Evolutionary conservation across 2,113 vertebrate species (phyloP).

Genomic region (Anser cygnoides): DNA sequence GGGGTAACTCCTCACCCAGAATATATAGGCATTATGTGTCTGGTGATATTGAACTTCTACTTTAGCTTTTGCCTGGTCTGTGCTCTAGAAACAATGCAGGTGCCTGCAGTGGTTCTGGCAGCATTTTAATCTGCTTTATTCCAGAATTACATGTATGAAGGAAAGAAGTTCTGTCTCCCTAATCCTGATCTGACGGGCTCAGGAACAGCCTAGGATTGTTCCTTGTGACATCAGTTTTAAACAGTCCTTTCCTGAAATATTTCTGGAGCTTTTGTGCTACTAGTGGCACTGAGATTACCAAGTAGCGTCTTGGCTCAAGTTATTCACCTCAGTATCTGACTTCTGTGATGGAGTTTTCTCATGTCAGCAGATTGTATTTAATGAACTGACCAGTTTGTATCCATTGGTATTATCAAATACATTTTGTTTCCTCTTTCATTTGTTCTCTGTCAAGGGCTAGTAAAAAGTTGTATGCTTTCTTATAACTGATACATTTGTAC

Average conservation of each 20-base stretch:
- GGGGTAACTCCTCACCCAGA: fast-evolving
- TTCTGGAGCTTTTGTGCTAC: not conserved
- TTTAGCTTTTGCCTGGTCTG: not conserved
- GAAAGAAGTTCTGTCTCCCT: not conserved
- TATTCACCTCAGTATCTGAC: not conserved
- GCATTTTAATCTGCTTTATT: not conserved
- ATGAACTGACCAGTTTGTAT: not conserved
- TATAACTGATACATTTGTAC: not conserved
- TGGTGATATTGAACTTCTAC: not conserved
- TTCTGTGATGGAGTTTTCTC: not conserved
- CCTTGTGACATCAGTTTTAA: not conserved
- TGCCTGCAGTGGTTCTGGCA: not conserved
- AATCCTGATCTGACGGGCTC: not conserved
- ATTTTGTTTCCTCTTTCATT: not conserved
- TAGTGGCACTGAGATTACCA: not conserved
- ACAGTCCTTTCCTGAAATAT: not conserved
- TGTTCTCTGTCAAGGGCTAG: not conserved
- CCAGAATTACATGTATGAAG: not conserved
- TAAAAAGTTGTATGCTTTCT: not conserved
- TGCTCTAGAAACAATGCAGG: not conserved
- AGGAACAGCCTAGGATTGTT: not conserved
- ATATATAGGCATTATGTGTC: fast-evolving
- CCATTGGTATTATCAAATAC: not conserved
- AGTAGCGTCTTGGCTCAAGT: not conserved
- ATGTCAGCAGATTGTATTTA: not conserved